Percentiles rank a stretch among this genome's conserved stretches.
phyloP scores from a whole-genome alignment of 2,113 vertebrate genomes.

The Chionodraco myersi region DNA sequence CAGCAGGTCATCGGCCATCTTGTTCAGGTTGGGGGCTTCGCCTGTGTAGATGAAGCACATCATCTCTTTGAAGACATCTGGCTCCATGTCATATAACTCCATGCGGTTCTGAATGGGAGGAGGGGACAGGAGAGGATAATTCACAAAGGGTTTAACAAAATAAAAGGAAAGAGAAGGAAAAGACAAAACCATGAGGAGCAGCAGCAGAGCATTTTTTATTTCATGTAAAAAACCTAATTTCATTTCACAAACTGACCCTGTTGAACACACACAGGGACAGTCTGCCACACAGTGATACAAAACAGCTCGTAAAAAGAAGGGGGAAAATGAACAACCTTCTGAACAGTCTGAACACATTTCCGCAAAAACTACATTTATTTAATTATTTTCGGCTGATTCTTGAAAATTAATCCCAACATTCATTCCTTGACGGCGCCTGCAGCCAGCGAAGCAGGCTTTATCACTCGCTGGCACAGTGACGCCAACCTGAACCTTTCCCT shows the following conservation, averaged over 20 bases:
- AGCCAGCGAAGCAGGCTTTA: constrained; percentile 70
- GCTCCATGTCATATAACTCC: constrained; percentile 95
- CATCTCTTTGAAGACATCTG: constrained; percentile 98
- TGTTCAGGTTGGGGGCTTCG: constrained; percentile 94
- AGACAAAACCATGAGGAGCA: constrained; percentile 23
- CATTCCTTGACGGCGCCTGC: constrained; percentile 62
- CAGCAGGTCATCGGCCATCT: constrained; percentile 96
- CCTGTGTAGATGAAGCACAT: constrained; percentile 97
- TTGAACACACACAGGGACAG: constrained; percentile 51
- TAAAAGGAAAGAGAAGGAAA: constrained; percentile 38
- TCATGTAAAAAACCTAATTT: constrained; percentile 45
- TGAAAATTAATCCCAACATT: constrained; percentile 66
- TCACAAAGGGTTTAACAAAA: constrained; percentile 45
- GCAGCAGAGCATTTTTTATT: constrained; percentile 22
- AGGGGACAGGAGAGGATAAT: constrained; percentile 49
- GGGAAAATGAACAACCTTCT: constrained; percentile 25
- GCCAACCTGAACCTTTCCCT: constrained; percentile 71
- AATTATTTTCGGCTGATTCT: constrained; percentile 55
- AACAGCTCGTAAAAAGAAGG: constrained; percentile 7
- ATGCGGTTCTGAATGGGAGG: constrained; percentile 87
- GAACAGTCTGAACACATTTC: constrained; percentile 62
- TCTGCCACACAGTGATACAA: constrained; percentile 30
- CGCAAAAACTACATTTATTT: constrained; percentile 48
- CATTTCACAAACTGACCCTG: constrained; percentile 43
- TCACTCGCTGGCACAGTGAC: constrained; percentile 67